Evolutionary conservation across 2,888 invertebrate genomes (phyloP), one percentile per base, ranked within the genome.

Genomic region (Atethmia centrago): DNA sequence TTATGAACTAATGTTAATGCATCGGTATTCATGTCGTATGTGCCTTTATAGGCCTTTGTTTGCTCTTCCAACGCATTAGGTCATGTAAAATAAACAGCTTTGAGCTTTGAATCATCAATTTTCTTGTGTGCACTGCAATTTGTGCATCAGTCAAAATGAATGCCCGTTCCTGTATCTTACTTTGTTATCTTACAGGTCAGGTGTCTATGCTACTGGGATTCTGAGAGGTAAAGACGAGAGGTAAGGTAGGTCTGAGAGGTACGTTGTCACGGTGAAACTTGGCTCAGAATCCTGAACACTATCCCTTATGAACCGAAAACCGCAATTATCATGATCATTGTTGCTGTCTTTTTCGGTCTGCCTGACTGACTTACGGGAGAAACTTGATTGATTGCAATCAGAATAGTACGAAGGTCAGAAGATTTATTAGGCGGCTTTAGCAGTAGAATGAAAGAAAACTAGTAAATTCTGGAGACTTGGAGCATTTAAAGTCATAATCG

Each of bases 41-140:
- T 36, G 25, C 70, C 53, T 74, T 74, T 74, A 83, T 82, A 47
- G 80, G 83, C 65, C 71, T 71, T 83, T 78, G 83, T 80, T 80
- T 71, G 66, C 28, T 64, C 66, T 71, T 56, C 62, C 65, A 74
- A 67, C 75, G 71, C 84, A 72, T 79, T 83, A 78, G 62, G 62
- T 83, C 28, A 69, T 69, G 69, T 58, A 82, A 69, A 82, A 78
- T 82, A 82, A 77, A 69, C 62, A 72, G 42, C 68, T 63, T 80
- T 59, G n/a, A 63, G 66, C 47, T 70, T 78, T 70, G 62, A 63
- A 65, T 69, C 61, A 67, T 82, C 58, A 67, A 67, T 80, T 63
- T 59, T 71, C 42, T 78, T 55, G 64, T 61, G 31, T 68, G 42
- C 42, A 53, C 65, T 79, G 67, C 56, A 72, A 82, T 72, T 72